These are phyloP conservation scores for Sphinx pinastri DNA, from an alignment of 2,888 invertebrate species.

Conservation along the genomic window DNA sequence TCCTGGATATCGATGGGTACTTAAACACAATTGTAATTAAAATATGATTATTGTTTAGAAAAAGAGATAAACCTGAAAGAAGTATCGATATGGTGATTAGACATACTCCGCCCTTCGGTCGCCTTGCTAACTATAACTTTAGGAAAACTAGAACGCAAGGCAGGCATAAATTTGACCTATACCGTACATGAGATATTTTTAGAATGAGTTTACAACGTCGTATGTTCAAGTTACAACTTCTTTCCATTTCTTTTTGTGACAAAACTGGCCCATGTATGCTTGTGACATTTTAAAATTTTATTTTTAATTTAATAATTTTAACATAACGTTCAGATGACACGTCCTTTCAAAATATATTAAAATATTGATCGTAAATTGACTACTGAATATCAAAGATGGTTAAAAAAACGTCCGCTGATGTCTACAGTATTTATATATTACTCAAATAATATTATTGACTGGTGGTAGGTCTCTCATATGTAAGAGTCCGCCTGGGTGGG, in stretches of 20 bases:
- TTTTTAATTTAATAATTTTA: conserved; percentile 1
- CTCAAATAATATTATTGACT: background rate
- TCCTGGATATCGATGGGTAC: too few relatives aligned
- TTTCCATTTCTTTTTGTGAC: conserved; percentile 13
- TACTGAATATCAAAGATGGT: conserved; percentile 7
- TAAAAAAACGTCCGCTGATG: background rate
- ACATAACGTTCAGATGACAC: conserved; percentile 17
- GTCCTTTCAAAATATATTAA: conserved; percentile 23
- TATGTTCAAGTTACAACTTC: conserved; percentile 15
- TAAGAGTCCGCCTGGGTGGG: too few relatives aligned
- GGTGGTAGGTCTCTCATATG: too few relatives aligned
- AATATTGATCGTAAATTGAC: conserved; percentile 16
- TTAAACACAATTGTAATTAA: too few relatives aligned
- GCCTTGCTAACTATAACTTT: too few relatives aligned
- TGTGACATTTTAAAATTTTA: conserved; percentile 11
- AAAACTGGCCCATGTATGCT: conserved; percentile 2
- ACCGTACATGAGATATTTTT: background rate
- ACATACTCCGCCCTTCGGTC: too few relatives aligned
- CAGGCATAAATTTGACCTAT: too few relatives aligned
- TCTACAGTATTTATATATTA: background rate
- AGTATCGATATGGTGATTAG: too few relatives aligned
- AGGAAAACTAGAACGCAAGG: too few relatives aligned
- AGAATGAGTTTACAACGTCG: conserved; percentile 20
- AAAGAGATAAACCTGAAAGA: too few relatives aligned
- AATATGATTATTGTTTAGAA: too few relatives aligned